A percentile compares a stretch with the other conserved stretches of the same genome.
These are phyloP conservation scores for Muricea muricata DNA, from an alignment of 92 coral and sea anemone species.

Conservation along the genomic window DNA sequence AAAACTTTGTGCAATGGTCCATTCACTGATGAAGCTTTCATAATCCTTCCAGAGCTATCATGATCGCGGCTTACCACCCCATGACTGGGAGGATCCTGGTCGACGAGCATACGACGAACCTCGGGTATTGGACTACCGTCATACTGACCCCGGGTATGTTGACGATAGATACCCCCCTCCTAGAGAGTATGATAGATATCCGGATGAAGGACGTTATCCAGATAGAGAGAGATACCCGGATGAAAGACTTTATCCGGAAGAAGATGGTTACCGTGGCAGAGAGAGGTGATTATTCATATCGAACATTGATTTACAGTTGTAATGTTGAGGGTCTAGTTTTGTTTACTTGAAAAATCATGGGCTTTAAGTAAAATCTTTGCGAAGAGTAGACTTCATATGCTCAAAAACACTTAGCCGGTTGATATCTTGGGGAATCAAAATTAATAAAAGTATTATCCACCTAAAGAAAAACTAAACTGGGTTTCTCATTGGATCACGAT, in stretches of 20 bases:
- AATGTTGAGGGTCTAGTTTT: too few species aligned
- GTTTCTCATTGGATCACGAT: too few species aligned
- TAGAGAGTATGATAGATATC: conserved; percentile 46
- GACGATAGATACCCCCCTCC: conserved; percentile 68
- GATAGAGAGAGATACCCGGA: conserved; percentile 36
- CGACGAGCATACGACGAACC: conserved; percentile 35
- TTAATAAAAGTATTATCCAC: too few species aligned
- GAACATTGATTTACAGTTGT: too few species aligned
- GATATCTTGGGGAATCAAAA: too few species aligned
- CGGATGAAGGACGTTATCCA: conserved; percentile 10
- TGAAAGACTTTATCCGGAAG: not conserved
- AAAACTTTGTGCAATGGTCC: too few species aligned
- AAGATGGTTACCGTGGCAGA: not conserved
- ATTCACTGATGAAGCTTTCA: too few species aligned
- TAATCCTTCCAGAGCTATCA: conserved; percentile 8
- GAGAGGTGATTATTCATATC: not conserved
- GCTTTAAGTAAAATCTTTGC: too few species aligned
- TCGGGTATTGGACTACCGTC: conserved; percentile 31
- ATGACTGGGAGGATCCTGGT: conserved; percentile 40
- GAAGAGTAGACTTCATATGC: too few species aligned
- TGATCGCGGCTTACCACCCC: conserved; percentile 45
- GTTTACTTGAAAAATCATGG: too few species aligned
- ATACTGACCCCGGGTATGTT: conserved; percentile 55
- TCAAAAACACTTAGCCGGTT: too few species aligned
- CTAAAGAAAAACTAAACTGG: too few species aligned